Evolutionary conservation across 2,888 invertebrate species (phyloP).

Genomic region (Carterocephalus palaemon): DNA sequence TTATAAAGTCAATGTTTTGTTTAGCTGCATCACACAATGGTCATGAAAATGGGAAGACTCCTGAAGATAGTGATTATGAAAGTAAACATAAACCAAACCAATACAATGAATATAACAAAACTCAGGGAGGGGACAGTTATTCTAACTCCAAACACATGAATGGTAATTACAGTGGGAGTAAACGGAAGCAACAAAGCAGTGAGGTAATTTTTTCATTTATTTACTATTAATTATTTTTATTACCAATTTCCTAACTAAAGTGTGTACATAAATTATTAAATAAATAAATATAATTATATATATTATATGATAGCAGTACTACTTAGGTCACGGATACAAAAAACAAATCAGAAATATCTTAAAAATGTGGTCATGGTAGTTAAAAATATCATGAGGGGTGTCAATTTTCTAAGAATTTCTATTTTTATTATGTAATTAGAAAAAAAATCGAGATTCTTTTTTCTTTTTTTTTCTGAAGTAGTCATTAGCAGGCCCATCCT

Average conservation of each 20-base stretch:
- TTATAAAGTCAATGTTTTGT: not conserved
- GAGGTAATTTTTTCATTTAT: constrained; percentile 49
- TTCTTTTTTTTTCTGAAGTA: too few relatives aligned
- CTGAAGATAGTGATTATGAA: constrained; percentile 52
- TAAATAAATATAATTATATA: too few relatives aligned
- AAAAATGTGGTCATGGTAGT: too few relatives aligned
- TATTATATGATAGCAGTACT: too few relatives aligned
- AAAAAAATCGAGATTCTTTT: too few relatives aligned
- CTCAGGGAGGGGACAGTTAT: constrained; percentile 35
- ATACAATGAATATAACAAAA: constrained; percentile 41
- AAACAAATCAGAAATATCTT: too few relatives aligned
- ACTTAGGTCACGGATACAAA: too few relatives aligned
- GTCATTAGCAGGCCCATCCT: too few relatives aligned
- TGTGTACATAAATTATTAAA: not conserved
- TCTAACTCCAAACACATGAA: constrained; percentile 47
- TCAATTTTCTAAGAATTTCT: too few relatives aligned
- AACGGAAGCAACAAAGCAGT: constrained; percentile 63
- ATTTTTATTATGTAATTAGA: too few relatives aligned
- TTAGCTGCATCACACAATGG: constrained; percentile 59
- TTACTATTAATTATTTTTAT: not conserved
- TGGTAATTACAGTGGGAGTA: constrained; percentile 55
- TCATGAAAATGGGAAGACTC: constrained; percentile 56
- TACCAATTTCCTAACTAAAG: too few relatives aligned
- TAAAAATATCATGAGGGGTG: too few relatives aligned
- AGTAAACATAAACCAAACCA: constrained; percentile 43